Base-by-base conservation (phyloP, 2,888 invertebrate genomes). In the Trachelus troglodyta region DNA sequence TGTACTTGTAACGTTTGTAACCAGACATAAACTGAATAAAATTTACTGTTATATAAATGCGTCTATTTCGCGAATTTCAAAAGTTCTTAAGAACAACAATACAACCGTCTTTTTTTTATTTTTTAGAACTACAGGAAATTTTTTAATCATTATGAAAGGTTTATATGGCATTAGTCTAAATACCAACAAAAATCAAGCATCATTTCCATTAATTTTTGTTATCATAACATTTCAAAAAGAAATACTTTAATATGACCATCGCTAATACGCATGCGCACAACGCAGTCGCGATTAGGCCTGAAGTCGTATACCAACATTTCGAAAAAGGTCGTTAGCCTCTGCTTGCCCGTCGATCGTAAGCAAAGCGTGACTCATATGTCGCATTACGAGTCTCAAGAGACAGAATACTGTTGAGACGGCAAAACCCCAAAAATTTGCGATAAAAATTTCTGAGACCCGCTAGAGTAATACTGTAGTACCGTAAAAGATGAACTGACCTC, bases 311-410 rank as follows among this genome's bases (percentile, higher is more conserved):
- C 34, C 35, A 34, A 74, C 74, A 35, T 74, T 34, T 74, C 12
- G 6, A n/a, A 74, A 74, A 74, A 74, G 74, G 74, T 74, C 74
- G 35, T 74, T 74, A 74, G 31, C 35, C 74, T 35, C 30, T 15
- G n/a, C 31, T 34, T 31, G 34, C 71, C 33, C 12, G 34, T 71
- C 34, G 74, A 74, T n/a, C 34, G 34, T 34, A 74, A n/a, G 34
- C 74, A 34, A 74, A 34, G 35, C 35, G 23, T 74, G 74, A 74
- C 31, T 74, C 74, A 74, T 34, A 34, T 35, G 34, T 33, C 71
- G 31, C 31, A 34, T 71, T 33, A 12, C 12, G 9, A 34, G 71
- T 30, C 11, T 11, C 12, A 34, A 34, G 71, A 71, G 71, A 30
- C 23, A 0, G 23, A 56, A 56, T 23, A 56, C 9, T 56, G 56